A percentile compares a stretch with the other conserved stretches of the same genome.
phyloP scores from a whole-genome alignment of 2,888 invertebrate species.

The Philonicus albiceps region DNA sequence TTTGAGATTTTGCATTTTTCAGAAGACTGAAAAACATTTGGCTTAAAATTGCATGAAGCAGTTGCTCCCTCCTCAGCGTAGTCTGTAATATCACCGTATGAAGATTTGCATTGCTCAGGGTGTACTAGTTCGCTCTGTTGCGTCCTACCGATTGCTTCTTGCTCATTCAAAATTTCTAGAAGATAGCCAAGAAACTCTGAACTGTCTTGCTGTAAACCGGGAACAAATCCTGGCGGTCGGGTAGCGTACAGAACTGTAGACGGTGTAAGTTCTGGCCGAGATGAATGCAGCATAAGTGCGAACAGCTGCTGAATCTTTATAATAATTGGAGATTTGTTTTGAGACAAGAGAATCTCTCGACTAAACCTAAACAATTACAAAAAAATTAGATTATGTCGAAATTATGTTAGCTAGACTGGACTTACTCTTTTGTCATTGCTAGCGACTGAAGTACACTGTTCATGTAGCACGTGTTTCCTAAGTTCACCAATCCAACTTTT shows the following conservation, averaged over 20 bases:
- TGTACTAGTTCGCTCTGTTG: not conserved
- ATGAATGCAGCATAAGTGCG: constrained; percentile 75
- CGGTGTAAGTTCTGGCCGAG: constrained; percentile 73
- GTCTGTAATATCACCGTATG: not conserved
- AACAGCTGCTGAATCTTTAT: constrained; percentile 77
- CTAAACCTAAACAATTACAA: constrained; percentile 67
- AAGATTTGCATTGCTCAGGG: not conserved
- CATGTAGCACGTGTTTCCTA: constrained; percentile 91
- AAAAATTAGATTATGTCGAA: not conserved
- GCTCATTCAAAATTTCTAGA: constrained; percentile 72
- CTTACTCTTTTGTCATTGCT: constrained; percentile 79
- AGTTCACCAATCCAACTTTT: constrained; percentile 78
- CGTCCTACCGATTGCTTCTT: constrained; percentile 63
- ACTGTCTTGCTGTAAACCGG: constrained; percentile 85
- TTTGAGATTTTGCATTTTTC: constrained; percentile 17
- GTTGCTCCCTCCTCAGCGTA: constrained; percentile 7
- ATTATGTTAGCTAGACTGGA: constrained; percentile 48
- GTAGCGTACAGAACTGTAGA: constrained; percentile 75
- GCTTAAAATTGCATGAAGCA: constrained; percentile 13
- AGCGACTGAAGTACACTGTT: constrained; percentile 87
- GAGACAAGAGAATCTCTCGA: constrained; percentile 69
- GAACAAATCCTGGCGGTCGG: constrained; percentile 79
- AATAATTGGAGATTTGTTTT: constrained; percentile 68
- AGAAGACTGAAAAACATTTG: not conserved
- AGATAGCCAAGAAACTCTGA: constrained; percentile 82